Conservation (phyloP, 2,797 vertebrate species). For the Emydoidea blandingii region DNA sequence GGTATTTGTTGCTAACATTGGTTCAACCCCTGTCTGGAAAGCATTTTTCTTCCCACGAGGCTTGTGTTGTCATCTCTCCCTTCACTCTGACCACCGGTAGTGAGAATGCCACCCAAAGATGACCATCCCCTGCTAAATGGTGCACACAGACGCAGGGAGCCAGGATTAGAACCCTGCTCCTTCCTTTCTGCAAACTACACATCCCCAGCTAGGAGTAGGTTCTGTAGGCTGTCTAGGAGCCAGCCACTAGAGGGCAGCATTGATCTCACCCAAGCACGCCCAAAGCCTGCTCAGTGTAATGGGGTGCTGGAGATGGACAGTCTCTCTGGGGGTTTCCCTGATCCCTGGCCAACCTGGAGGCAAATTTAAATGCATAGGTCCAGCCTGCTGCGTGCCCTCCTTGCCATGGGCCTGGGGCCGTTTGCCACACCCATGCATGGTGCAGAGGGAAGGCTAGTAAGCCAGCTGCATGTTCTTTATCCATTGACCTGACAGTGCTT, state of each 20-base stretch:
- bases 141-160: background rate
- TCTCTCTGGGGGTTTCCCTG: background rate
- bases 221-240: background rate
- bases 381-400: background rate
- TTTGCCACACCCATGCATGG: background rate
- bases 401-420: background rate
- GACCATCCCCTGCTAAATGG: background rate
- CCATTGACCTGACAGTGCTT: background rate
- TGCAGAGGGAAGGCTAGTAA: background rate
- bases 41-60: background rate
- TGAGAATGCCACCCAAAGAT: background rate
- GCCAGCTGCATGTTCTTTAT: background rate
- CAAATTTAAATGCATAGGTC: background rate
- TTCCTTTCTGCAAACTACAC: background rate
- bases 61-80: background rate
- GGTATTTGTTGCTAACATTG: background rate
- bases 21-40: background rate
- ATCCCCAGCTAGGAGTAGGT: too few species aligned
- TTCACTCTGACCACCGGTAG: background rate
- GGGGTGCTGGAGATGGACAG: too few species aligned
- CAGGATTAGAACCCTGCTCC: background rate
- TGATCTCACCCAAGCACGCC: background rate
- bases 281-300: background rate
- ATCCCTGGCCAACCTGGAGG: background rate
- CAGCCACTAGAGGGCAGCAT: background rate